Conservation (phyloP, 2,797 vertebrate species). For the Gephyroberyx darwinii region DNA sequence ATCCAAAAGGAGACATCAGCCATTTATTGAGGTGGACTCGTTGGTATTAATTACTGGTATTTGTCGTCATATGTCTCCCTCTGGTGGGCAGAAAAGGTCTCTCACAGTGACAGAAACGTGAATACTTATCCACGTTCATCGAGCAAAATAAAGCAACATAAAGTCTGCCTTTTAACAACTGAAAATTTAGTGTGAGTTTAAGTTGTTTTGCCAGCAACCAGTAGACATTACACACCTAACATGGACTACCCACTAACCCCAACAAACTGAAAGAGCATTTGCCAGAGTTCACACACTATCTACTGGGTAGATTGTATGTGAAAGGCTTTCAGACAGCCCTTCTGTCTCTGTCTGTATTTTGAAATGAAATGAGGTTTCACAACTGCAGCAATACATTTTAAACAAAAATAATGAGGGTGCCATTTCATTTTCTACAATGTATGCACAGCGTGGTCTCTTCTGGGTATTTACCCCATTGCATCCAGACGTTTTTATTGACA, state of each 20-base stretch:
- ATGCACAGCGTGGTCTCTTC: slow-evolving; percentile 8
- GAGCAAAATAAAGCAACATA: no score
- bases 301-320: no score
- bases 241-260: no score
- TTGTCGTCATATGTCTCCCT: slow-evolving; percentile 53
- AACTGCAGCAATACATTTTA: slow-evolving; percentile 21
- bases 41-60: not conserved
- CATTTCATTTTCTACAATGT: not conserved
- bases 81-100: slow-evolving; percentile 43
- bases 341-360: slow-evolving; percentile 7
- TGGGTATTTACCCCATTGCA: slow-evolving; percentile 12
- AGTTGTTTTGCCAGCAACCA: no score
- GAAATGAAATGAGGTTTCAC: slow-evolving; percentile 1
- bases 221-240: no score
- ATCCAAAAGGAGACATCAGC: not conserved
- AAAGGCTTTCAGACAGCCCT: no score
- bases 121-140: not conserved
- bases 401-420: not conserved
- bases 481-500: slow-evolving; percentile 20
- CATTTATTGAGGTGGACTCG: not conserved
- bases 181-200: no score
- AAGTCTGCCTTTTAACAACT: no score
- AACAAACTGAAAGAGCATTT: no score
- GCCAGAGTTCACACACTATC: no score
- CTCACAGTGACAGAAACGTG: not conserved